These are phyloP conservation scores for Amphiprion percula DNA, from an alignment of 2,113 vertebrate genomes.

Conservation along the genomic window DNA sequence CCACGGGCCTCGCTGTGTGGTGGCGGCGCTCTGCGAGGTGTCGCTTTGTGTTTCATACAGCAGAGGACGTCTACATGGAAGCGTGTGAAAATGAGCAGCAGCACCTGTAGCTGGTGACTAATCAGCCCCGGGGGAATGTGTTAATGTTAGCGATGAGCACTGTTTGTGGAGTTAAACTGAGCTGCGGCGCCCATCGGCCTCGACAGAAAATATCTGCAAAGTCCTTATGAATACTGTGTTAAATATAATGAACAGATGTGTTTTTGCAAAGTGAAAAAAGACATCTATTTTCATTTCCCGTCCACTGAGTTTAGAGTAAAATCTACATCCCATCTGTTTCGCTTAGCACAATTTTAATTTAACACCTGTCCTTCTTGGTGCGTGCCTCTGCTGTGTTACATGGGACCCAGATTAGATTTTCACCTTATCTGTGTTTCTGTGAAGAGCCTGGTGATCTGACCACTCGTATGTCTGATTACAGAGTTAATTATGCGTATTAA, in stretches of 20 bases:
- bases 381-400: not conserved
- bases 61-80: not conserved
- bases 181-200: not conserved
- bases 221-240: conserved; percentile 14
- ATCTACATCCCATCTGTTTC: conserved; percentile 57
- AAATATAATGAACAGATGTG: conserved; percentile 55
- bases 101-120: not conserved
- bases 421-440: not conserved
- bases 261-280: conserved; percentile 25
- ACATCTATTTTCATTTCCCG: conserved; percentile 27
- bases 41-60: conserved; percentile 3
- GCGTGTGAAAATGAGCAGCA: not conserved
- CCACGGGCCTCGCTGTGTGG: conserved; percentile 19
- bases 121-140: not conserved
- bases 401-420: not conserved
- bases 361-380: conserved; percentile 48
- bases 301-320: conserved; percentile 47
- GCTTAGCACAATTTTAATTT: conserved; percentile 37
- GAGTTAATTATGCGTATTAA: not conserved
- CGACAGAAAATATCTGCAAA: not conserved
- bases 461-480: not conserved
- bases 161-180: not conserved
- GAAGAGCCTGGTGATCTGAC: not conserved
- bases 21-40: not conserved
- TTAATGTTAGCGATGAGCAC: not conserved